Evolutionary conservation across 2,888 invertebrate genomes (phyloP), one percentile per base, ranked within the genome.

Genomic region (Agrotis ipsilon): DNA sequence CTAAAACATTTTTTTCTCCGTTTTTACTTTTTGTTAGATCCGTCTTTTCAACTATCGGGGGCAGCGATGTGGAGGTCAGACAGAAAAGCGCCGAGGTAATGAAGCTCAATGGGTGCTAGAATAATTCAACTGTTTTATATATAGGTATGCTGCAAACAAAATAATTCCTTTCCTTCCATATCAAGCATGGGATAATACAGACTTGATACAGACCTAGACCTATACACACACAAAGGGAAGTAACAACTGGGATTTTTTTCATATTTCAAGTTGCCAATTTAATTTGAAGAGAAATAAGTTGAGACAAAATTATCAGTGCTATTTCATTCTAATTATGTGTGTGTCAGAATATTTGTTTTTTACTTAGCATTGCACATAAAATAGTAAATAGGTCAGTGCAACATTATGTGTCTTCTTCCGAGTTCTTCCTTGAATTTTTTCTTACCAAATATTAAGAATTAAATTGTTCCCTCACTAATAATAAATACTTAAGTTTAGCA

Each of bases 401-500:
- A n/a, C n/a, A n/a, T n/a, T n/a, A n/a, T n/a, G n/a, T n/a, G n/a
- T n/a, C n/a, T n/a, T n/a, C n/a, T n/a, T n/a, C n/a, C n/a, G n/a
- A n/a, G n/a, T n/a, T n/a, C n/a, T n/a, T 39, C 39, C 11, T 39
- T 11, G 1, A 39, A 11, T 2, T 39, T 39, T 39, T 39, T 39
- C 39, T 39, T 39, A 39, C 39, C 21, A 55, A 52, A 54, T 45
- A 63, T 46, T 55, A 58, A 32, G 57, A 16, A 57, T 9, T 18
- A 43, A 55, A 67, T 45, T 27, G 16, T 51, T 57, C 45, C 51
- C 24, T 49, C 48, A 59, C 6, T 0, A n/a, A 27, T 21, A 14
- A n/a, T 7, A 51, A 68, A 45, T 14, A 52, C 21, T 48, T 21
- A 75, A 58, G 4, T 43, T 61, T 67, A 27, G 9, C 13, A 61